A percentile compares a stretch with the other conserved stretches of the same genome.
Conservation (phyloP, 1,140 invertebrate genomes). For the Phocides pigmalion region DNA sequence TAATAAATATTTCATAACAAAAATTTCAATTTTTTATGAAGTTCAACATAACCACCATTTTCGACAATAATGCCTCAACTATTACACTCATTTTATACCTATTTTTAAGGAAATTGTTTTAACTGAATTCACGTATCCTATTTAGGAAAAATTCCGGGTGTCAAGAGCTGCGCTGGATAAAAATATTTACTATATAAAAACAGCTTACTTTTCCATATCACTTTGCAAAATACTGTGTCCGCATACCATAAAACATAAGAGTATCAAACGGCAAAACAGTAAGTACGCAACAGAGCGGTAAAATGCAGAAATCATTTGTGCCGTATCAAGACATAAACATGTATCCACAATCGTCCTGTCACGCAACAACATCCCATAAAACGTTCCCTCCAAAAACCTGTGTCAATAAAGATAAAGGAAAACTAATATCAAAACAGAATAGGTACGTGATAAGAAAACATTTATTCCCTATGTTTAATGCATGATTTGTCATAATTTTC, state of each 20-base stretch:
- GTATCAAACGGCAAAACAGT: neutral
- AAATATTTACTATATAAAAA: neutral
- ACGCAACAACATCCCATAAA: slow-evolving; percentile 65
- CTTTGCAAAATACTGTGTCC: neutral
- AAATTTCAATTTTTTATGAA: too few relatives aligned
- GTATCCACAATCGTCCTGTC: slow-evolving; percentile 48
- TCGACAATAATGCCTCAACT: too few relatives aligned
- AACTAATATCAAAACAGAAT: slow-evolving; percentile 82
- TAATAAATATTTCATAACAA: too few relatives aligned
- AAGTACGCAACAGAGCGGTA: slow-evolving; percentile 14
- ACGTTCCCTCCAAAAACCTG: slow-evolving; percentile 73
- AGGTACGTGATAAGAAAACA: slow-evolving; percentile 84
- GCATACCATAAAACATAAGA: neutral
- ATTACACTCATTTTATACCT: too few relatives aligned
- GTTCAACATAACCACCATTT: too few relatives aligned
- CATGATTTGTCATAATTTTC: slow-evolving; percentile 83
- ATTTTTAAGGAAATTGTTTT: too few relatives aligned
- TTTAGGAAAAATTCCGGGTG: too few relatives aligned
- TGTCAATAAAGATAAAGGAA: slow-evolving; percentile 83
- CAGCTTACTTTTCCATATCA: neutral
- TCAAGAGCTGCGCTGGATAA: too few relatives aligned
- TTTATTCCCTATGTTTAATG: slow-evolving; percentile 83
- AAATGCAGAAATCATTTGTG: slow-evolving; percentile 20
- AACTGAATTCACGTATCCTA: too few relatives aligned
- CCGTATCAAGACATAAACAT: slow-evolving; percentile 35